Conservation (phyloP, 2,113 vertebrate species). For the Pandion haliaetus region DNA sequence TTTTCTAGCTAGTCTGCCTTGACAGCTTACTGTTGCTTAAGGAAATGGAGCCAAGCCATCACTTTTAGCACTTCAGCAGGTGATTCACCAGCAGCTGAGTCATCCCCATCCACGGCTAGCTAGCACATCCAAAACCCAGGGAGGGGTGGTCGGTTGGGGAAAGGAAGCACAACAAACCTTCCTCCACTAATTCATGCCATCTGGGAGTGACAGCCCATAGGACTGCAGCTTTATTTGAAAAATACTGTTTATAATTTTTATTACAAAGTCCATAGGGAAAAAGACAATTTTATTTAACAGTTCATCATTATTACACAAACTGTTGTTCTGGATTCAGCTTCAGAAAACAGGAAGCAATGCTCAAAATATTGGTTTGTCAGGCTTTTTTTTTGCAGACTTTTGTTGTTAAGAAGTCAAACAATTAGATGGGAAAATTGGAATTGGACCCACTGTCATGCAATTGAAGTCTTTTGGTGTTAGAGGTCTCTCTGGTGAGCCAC, state of each 20-base stretch:
- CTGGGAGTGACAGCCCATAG: not conserved
- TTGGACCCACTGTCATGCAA: not conserved
- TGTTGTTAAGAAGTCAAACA: not conserved
- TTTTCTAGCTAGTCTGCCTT: not conserved
- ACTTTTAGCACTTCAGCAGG: constrained; percentile 29
- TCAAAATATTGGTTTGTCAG: not conserved
- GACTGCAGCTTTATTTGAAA: not conserved
- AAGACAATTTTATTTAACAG: constrained; percentile 33
- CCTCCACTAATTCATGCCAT: constrained; percentile 31
- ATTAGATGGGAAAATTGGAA: constrained; percentile 1
- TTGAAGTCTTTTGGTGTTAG: not conserved
- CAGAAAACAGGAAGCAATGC: constrained; percentile 36
- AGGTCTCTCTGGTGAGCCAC: constrained; percentile 11
- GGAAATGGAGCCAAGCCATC: not conserved
- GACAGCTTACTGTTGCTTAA: not conserved
- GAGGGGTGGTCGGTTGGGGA: not conserved
- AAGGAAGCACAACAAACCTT: not conserved
- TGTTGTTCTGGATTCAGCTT: constrained; percentile 3
- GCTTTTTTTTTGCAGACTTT: not conserved
- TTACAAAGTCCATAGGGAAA: not conserved
- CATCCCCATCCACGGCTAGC: not conserved
- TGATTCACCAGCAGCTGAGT: constrained; percentile 56
- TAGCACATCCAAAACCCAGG: not conserved
- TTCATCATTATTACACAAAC: constrained; percentile 38
- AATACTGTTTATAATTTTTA: constrained; percentile 29